Evolutionary conservation across 2,113 vertebrate genomes (phyloP).

Genomic region (Pandion haliaetus): DNA sequence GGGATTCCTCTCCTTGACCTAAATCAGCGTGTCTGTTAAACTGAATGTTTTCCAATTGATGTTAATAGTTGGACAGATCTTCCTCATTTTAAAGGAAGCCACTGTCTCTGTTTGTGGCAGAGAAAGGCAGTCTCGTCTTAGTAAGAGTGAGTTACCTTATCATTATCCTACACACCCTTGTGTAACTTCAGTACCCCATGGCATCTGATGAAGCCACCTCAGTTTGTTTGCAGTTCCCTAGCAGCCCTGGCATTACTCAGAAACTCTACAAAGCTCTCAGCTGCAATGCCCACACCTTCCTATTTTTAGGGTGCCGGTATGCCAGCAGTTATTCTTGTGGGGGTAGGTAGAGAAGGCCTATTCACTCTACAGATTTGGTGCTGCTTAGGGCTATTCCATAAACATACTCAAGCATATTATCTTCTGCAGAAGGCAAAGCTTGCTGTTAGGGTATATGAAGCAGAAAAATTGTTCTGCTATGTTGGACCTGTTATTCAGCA

Average conservation of each 20-base stretch:
- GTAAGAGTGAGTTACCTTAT: not conserved
- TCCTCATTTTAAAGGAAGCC: not conserved
- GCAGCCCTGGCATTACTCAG: conserved; percentile 12
- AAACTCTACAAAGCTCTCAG: not conserved
- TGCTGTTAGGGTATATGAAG: not conserved
- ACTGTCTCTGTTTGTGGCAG: not conserved
- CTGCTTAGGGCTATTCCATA: not conserved
- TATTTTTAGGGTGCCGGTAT: not conserved
- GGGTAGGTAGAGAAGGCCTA: not conserved
- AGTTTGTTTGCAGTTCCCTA: conserved; percentile 45
- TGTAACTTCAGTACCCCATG: not conserved
- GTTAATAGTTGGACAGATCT: not conserved
- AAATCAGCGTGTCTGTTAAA: not conserved
- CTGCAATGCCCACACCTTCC: conserved; percentile 41
- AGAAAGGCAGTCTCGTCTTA: not conserved
- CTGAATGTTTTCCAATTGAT: not conserved
- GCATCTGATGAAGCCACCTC: not conserved
- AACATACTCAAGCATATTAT: not conserved
- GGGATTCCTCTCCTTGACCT: not conserved
- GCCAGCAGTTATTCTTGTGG: not conserved
- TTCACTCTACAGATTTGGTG: not conserved
- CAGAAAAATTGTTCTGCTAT: not conserved
- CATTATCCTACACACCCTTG: not conserved
- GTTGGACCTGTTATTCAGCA: not conserved
- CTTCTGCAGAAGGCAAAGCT: not conserved